Conservation (phyloP, 2,797 vertebrate species). For the Myiotriccus ornatus region DNA sequence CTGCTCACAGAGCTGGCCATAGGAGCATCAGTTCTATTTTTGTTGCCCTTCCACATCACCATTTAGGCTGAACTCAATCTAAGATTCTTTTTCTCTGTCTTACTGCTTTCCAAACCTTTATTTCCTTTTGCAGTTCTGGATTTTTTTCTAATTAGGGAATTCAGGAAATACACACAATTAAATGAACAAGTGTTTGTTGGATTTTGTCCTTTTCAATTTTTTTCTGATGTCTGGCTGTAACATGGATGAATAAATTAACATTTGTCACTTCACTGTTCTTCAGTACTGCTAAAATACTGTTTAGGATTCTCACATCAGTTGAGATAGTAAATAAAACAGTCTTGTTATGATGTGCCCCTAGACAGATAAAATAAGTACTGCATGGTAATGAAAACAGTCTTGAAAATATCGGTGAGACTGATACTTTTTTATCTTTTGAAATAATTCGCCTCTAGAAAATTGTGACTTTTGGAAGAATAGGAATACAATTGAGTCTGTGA, state of each 20-base stretch:
- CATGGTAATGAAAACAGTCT: neutral
- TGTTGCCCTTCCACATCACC: neutral
- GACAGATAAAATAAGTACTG: neutral
- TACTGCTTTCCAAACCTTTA: neutral
- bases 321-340: neutral
- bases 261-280: neutral
- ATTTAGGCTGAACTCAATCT: neutral
- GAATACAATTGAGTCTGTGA: neutral
- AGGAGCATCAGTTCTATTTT: neutral
- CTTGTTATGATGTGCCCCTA: neutral
- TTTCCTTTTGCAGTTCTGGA: neutral
- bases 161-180: neutral
- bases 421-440: neutral
- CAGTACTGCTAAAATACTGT: neutral
- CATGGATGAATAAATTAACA: neutral
- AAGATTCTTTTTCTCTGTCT: neutral
- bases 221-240: neutral
- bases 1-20: neutral
- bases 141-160: neutral
- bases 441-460: neutral
- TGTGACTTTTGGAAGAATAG: neutral
- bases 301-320: neutral
- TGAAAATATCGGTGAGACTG: neutral
- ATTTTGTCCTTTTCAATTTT: neutral
- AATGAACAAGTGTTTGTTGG: neutral